Conservation (phyloP, 2,797 vertebrate species). For the Mus caroli region DNA sequence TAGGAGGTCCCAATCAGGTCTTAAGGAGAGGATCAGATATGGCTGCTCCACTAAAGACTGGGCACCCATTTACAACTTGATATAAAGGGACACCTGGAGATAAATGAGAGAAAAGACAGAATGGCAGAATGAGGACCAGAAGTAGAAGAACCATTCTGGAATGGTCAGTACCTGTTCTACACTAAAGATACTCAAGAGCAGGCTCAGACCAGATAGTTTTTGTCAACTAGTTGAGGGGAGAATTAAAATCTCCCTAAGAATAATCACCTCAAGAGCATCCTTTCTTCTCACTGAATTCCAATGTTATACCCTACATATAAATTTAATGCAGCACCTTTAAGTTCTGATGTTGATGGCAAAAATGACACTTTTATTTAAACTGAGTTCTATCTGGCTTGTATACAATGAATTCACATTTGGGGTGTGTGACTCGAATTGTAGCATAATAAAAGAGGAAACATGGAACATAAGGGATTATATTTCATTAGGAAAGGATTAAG, state of each 20-base stretch:
- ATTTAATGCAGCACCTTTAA: background rate
- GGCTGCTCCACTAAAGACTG: background rate
- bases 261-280: constrained; percentile 12
- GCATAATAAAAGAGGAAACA: constrained; percentile 37
- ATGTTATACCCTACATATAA: constrained; percentile 31
- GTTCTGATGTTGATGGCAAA: constrained; percentile 4
- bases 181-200: background rate
- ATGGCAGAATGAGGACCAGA: constrained; percentile 13
- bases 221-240: constrained; percentile 22
- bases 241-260: constrained; percentile 61
- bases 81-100: constrained; percentile 29
- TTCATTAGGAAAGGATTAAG: constrained; percentile 26
- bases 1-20: constrained; percentile 11
- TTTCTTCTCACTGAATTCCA: constrained; percentile 23
- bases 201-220: background rate
- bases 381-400: constrained; percentile 27
- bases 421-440: background rate
- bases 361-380: constrained; percentile 34
- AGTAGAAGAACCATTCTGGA: constrained; percentile 1
- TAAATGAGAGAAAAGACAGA: constrained; percentile 17
- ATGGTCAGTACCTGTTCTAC: background rate
- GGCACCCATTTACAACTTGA: constrained; percentile 1
- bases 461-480: background rate
- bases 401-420: constrained; percentile 39
- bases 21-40: constrained; percentile 47